Evolutionary conservation across 2,888 invertebrate genomes (phyloP).

Genomic region (Drosophila testacea): DNA sequence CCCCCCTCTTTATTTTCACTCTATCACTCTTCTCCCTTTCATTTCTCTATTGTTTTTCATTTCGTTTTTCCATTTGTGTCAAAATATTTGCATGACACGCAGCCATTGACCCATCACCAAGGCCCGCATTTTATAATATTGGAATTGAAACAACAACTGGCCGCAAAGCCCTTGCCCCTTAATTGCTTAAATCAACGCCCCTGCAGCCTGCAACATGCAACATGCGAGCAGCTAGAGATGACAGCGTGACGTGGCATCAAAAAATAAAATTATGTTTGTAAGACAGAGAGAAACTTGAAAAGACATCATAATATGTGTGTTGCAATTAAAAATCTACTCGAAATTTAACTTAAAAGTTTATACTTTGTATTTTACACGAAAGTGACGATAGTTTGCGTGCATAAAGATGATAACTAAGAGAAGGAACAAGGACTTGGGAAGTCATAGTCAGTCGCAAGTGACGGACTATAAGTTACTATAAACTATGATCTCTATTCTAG

Average conservation of each 20-base stretch:
- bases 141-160: slow-evolving; percentile 13
- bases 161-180: slow-evolving; percentile 51
- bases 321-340: too few species aligned
- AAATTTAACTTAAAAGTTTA: too few species aligned
- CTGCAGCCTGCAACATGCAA: slow-evolving; percentile 16
- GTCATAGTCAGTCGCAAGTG: too few species aligned
- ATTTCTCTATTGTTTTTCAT: not conserved
- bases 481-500: too few species aligned
- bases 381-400: too few species aligned
- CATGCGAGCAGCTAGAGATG: slow-evolving; percentile 9
- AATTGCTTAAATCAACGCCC: slow-evolving; percentile 58
- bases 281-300: not conserved
- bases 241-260: not conserved
- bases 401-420: too few species aligned
- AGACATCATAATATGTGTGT: too few species aligned
- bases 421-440: too few species aligned
- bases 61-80: slow-evolving; percentile 18
- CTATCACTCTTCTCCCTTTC: not conserved
- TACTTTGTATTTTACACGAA: too few species aligned
- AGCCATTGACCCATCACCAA: slow-evolving; percentile 56
- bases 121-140: slow-evolving; percentile 58
- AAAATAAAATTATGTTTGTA: not conserved
- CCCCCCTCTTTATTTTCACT: not conserved
- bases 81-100: slow-evolving; percentile 55
- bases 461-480: too few species aligned